Evolutionary conservation across 2,797 vertebrate species (phyloP), one percentile per base, ranked within the genome.

Genomic region (Cuculus canorus): DNA sequence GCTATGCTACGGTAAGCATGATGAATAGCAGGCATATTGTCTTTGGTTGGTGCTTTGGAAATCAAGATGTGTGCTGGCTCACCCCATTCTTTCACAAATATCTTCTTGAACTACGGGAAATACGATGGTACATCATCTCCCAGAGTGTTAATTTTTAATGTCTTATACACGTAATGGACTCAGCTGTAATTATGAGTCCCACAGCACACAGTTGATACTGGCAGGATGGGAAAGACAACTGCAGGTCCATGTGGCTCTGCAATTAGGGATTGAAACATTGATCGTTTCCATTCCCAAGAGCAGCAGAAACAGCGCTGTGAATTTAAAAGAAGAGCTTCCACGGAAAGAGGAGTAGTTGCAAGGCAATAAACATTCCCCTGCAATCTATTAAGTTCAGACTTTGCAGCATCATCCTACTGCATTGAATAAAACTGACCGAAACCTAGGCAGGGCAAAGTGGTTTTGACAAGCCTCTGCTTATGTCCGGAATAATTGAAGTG

Each of bases 131-230:
- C 85, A 19, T 60, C 53, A 11, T 25, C 63, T 77, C 82, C 83
- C 78, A 35, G 80, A 60, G 64, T 77, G 80, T 97, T 92, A 88
- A 95, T 95, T 92, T 95, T 96, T 95, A 92, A 96, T 95, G 93
- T 61, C 68, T 68, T 73, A 7, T 21, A 50, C 83, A 81, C 4
- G 1, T 95, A 93, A 94, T 95, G 96, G 94, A 78, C 90, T 92
- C 65, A 21, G 14, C 68, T 94, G 94, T 80, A 92, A 84, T 95
- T 82, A 82, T 0, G 37, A 85, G 68, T 88, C 94, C 91, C 89
- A 37, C 0, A 1, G 80, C 77, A 73, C 76, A 18, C 41, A 37
- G 3, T 75, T 4, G 14, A 71, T 88, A 23, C 71, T 92, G 90
- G 50, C 60, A 77, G 90, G 63, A 25, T 75, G 75, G 78, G 59